Percentiles rank a stretch among this genome's conserved stretches.
phyloP scores from a whole-genome alignment of 2,113 vertebrate genomes.

The Orientallactaga bullata region DNA sequence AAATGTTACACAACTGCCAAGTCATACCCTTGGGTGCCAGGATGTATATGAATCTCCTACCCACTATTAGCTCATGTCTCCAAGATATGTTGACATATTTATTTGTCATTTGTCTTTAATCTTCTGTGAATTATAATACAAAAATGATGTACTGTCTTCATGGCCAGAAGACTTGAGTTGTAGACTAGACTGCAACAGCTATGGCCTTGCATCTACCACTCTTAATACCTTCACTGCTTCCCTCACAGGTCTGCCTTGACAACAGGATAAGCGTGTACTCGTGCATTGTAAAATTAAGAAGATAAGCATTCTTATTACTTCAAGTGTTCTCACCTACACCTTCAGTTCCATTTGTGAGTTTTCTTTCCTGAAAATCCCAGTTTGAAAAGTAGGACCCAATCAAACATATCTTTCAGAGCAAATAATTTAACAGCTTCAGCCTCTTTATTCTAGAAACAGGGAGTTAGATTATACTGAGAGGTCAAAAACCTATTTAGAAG shows the following conservation, averaged over 20 bases:
- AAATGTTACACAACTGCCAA: conserved; percentile 57
- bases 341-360: conserved; percentile 6
- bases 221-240: conserved; percentile 1
- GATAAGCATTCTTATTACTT: conserved; percentile 16
- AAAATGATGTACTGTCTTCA: not conserved
- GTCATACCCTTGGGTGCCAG: conserved; percentile 46
- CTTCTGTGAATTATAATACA: not conserved
- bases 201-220: not conserved
- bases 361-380: not conserved
- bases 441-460: conserved; percentile 44
- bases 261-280: not conserved
- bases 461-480: not conserved
- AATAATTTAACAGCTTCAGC: conserved; percentile 10
- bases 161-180: conserved; percentile 17
- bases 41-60: conserved; percentile 29
- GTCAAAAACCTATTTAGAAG: conserved; percentile 48
- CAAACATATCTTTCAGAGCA: conserved; percentile 23
- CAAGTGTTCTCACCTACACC: not conserved
- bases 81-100: conserved; percentile 56
- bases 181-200: not conserved
- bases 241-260: not conserved
- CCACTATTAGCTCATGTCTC: not conserved
- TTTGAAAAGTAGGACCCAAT: conserved; percentile 38
- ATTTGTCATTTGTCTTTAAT: conserved; percentile 62
- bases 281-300: conserved; percentile 34